These are phyloP conservation scores for Lagorchestes hirsutus DNA, from an alignment of 2,797 vertebrate species.

Conservation along the genomic window DNA sequence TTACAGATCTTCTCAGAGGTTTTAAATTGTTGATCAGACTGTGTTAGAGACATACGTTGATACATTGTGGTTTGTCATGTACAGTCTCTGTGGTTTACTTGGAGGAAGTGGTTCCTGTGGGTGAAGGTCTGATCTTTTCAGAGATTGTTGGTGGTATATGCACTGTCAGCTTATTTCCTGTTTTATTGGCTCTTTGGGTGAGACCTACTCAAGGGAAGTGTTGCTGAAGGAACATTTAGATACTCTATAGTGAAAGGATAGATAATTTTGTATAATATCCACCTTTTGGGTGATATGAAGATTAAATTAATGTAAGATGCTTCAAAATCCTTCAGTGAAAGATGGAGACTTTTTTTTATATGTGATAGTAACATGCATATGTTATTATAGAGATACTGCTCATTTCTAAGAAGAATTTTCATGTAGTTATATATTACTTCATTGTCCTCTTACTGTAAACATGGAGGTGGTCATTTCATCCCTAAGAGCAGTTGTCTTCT, in stretches of 20 bases:
- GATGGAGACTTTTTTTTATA: background rate
- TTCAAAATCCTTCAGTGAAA: slow-evolving; percentile 40
- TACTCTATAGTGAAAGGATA: slow-evolving; percentile 16
- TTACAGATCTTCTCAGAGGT: slow-evolving; percentile 21
- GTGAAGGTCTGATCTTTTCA: slow-evolving; percentile 81
- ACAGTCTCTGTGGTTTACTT: slow-evolving; percentile 79
- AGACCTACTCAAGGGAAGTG: slow-evolving; percentile 67
- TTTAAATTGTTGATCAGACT: slow-evolving; percentile 36
- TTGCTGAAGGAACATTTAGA: slow-evolving; percentile 37
- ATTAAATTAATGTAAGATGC: background rate
- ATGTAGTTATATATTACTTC: slow-evolving; percentile 13
- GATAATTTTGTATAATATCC: slow-evolving; percentile 40
- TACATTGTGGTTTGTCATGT: slow-evolving; percentile 81
- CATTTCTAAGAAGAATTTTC: slow-evolving; percentile 45
- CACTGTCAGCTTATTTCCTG: slow-evolving; percentile 71
- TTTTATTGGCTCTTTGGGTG: slow-evolving; percentile 65
- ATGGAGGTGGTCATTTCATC: slow-evolving; percentile 56
- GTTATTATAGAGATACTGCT: background rate
- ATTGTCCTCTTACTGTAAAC: slow-evolving; percentile 31
- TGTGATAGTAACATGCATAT: slow-evolving; percentile 27
- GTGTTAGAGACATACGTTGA: slow-evolving; percentile 49
- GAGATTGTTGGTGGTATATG: slow-evolving; percentile 74
- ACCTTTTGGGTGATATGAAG: background rate
- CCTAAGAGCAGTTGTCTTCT: slow-evolving; percentile 6
- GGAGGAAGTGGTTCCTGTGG: slow-evolving; percentile 86